Base-by-base conservation (phyloP, 2,797 vertebrate genomes). In the Intellagama lesueurii region DNA sequence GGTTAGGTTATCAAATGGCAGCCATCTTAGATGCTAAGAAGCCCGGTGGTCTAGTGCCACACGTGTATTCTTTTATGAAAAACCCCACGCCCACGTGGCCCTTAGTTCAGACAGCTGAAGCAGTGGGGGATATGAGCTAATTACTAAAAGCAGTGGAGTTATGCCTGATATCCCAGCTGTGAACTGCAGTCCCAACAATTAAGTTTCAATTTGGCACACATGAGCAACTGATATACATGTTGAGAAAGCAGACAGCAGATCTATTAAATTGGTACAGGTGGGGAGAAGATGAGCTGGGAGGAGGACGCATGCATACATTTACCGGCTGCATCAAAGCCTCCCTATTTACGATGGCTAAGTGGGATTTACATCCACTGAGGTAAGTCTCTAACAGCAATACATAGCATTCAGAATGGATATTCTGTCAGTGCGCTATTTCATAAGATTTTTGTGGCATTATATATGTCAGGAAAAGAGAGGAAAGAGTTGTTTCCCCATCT, bases 341-440 rank as follows among this genome's bases (percentile, higher is more conserved):
- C 64, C 81, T 60, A 82, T 78, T 90, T 30, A 76, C 32, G 9
- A 32, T 12, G 24, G 47, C 64, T 69, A 0, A 0, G 4, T 92
- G 85, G 90, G 90, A 90, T 93, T 94, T 93, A 73, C 87, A 87
- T 93, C 91, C 84, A 52, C 16, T 32, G 83, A 52, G 78, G 87
- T 92, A 87, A 81, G 66, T 94, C 64, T 11, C 85, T 93, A 73
- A 84, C 89, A 90, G 87, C 94, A 88, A 92, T 89, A 90, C 91
- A 83, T 11, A 88, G 85, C 83, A 80, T 78, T 87, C 86, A 81
- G 80, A 82, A 84, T 89, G 82, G 86, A 81, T 89, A 86, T 92
- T 90, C 84, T 87, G 47, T 76, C 26, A 5, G 44, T 78, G 0
- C 24, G 32, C 1, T 88, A n/a, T 52, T 94, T 89, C 75, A 56